Evolutionary conservation across 2,888 invertebrate genomes (phyloP), one percentile per base, ranked within the genome.

Genomic region (Cinara cedri): DNA sequence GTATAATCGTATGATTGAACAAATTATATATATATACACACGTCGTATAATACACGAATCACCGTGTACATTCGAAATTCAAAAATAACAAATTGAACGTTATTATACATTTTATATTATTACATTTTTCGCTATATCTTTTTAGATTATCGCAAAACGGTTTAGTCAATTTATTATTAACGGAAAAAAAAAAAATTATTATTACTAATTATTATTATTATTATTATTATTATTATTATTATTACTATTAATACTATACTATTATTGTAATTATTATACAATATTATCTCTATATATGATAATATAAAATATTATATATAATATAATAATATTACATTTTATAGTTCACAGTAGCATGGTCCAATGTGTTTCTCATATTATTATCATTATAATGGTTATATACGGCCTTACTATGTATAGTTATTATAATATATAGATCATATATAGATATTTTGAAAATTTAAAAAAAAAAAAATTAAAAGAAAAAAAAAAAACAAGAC

Each of bases 281-380:
- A n/a, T n/a, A n/a, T n/a, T n/a, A n/a, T n/a, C n/a, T n/a, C n/a
- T n/a, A n/a, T n/a, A n/a, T n/a, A n/a, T n/a, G n/a, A n/a, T n/a
- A n/a, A n/a, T n/a, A n/a, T n/a, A n/a, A n/a, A n/a, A n/a, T n/a
- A n/a, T n/a, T n/a, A 34, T 34, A 34, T 34, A 63, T 63, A 54
- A 54, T n/a, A 54, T 46, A 46, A n/a, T 54, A 60, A 72, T 34
- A 34, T 34, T 34, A 34, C 6, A 34, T 34, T 34, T 34, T 34
- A 34, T 76, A 76, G 76, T 76, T 76, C 76, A 76, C 76, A 76
- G 76, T 76, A 76, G 76, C 76, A 76, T 76, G 76, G 76, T 76
- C 46, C 65, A 76, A 57, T 76, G 74, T 74, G 63, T 74, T 63
- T 19, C 62, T 34, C 34, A n/a, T n/a, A n/a, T n/a, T n/a, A n/a